Evolutionary conservation across 2,888 invertebrate species (phyloP).

Genomic region (Ornithoptera alexandrae): DNA sequence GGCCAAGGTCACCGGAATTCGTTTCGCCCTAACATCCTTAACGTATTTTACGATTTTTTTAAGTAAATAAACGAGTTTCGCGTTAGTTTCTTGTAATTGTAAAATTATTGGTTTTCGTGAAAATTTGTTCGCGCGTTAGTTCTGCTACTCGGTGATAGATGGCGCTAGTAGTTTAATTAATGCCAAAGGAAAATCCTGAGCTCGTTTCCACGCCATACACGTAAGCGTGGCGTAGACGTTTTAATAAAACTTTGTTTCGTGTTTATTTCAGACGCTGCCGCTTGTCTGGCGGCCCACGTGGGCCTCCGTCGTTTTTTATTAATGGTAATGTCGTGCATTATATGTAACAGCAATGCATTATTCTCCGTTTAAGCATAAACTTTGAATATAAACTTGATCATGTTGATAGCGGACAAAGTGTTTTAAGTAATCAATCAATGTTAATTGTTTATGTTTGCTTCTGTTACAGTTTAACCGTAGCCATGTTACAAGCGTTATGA

Average conservation of each 20-base stretch:
- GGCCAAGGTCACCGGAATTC: slow-evolving; percentile 74
- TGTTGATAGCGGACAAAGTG: not conserved
- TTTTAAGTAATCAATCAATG: too few species aligned
- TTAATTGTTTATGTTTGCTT: too few species aligned
- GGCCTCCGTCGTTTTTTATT: slow-evolving; percentile 46
- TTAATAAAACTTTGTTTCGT: slow-evolving; percentile 63
- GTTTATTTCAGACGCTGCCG: slow-evolving; percentile 56
- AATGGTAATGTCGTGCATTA: slow-evolving; percentile 53
- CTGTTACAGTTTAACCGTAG: too few species aligned
- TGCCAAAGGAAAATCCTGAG: slow-evolving; percentile 20
- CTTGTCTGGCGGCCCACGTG: slow-evolving; percentile 45
- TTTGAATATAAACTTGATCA: slow-evolving; percentile 15
- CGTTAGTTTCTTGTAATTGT: not conserved
- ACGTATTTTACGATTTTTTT: slow-evolving; percentile 31
- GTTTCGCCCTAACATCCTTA: slow-evolving; percentile 55
- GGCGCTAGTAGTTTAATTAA: slow-evolving; percentile 48
- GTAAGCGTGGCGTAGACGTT: slow-evolving; percentile 52
- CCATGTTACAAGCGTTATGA: too few species aligned
- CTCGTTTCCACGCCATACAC: slow-evolving; percentile 50
- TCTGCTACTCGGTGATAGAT: slow-evolving; percentile 67
- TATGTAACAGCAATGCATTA: slow-evolving; percentile 30
- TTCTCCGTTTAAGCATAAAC: slow-evolving; percentile 14
- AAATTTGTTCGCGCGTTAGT: slow-evolving; percentile 36
- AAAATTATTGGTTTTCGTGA: not conserved
- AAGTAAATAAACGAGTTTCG: too few species aligned